A percentile compares a stretch with the other conserved stretches of the same genome.
These are phyloP conservation scores for Poeciliopsis paucimaculata DNA, from an alignment of 2,797 vertebrate species.

Conservation along the genomic window DNA sequence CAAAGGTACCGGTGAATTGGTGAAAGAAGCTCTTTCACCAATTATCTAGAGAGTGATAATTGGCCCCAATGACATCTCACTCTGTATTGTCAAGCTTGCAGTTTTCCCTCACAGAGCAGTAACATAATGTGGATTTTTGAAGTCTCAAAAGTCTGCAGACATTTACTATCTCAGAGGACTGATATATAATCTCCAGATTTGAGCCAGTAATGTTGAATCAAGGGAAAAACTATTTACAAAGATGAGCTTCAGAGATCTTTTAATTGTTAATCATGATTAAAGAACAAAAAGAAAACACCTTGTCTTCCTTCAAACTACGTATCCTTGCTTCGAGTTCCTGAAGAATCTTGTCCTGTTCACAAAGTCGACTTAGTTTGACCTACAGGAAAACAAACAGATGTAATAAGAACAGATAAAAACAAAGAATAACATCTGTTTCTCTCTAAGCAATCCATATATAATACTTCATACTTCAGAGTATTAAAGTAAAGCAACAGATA, in stretches of 20 bases:
- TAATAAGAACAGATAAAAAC: conserved; percentile 13
- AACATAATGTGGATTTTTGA: background rate
- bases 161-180: too few relatives aligned
- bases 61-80: background rate
- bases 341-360: conserved; percentile 96
- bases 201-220: background rate
- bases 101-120: background rate
- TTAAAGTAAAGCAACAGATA: conserved; percentile 14
- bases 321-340: conserved; percentile 95
- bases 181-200: background rate
- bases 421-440: conserved; percentile 6
- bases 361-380: conserved; percentile 95
- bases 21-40: background rate
- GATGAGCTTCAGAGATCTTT: background rate
- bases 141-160: background rate
- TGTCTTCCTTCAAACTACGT: conserved; percentile 94
- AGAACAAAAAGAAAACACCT: conserved; percentile 78
- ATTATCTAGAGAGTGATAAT: too few relatives aligned
- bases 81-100: background rate
- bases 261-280: background rate
- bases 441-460: background rate
- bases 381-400: conserved; percentile 69
- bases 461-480: background rate
- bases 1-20: background rate
- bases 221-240: background rate